phyloP scores from a whole-genome alignment of 1,140 invertebrate species.

The Calliopsis andreniformis region DNA sequence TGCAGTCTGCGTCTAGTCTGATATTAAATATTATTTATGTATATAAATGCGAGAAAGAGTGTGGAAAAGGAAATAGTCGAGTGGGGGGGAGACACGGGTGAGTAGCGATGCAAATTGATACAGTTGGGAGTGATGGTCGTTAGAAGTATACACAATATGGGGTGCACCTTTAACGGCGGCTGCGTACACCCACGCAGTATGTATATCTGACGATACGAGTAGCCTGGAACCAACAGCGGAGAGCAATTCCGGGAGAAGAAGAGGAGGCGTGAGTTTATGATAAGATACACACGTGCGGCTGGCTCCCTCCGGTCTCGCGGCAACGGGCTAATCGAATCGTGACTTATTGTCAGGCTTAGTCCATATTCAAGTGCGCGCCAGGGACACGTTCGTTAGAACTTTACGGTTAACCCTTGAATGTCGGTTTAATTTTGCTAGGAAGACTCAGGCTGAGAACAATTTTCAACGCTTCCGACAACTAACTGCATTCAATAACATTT shows the following conservation, averaged over 20 bases:
- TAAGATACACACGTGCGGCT: slow-evolving; percentile 58
- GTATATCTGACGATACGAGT: slow-evolving; percentile 41
- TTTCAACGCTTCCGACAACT: slow-evolving; percentile 16
- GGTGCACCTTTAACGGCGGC: slow-evolving; percentile 51
- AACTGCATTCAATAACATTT: background rate
- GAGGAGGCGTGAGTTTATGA: slow-evolving; percentile 66
- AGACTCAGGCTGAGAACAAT: background rate
- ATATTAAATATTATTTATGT: background rate
- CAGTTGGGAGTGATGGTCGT: slow-evolving; percentile 53
- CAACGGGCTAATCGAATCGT: slow-evolving; percentile 69
- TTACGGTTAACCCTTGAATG: slow-evolving; percentile 11
- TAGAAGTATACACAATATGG: slow-evolving; percentile 54
- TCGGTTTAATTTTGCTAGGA: background rate
- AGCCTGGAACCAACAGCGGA: slow-evolving; percentile 40
- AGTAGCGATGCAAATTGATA: slow-evolving; percentile 55
- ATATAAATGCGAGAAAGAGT: background rate
- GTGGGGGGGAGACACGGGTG: background rate
- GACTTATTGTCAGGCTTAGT: slow-evolving; percentile 59
- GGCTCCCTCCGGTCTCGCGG: slow-evolving; percentile 44
- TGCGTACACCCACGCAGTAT: slow-evolving; percentile 60
- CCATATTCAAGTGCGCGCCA: slow-evolving; percentile 16
- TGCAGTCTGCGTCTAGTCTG: too few species aligned
- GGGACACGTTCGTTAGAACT: slow-evolving; percentile 40
- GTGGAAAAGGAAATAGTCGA: background rate
- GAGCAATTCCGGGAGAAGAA: slow-evolving; percentile 59